Evolutionary conservation across 2,888 invertebrate genomes (phyloP), one percentile per base, ranked within the genome.

Genomic region (Lithophane socia): DNA sequence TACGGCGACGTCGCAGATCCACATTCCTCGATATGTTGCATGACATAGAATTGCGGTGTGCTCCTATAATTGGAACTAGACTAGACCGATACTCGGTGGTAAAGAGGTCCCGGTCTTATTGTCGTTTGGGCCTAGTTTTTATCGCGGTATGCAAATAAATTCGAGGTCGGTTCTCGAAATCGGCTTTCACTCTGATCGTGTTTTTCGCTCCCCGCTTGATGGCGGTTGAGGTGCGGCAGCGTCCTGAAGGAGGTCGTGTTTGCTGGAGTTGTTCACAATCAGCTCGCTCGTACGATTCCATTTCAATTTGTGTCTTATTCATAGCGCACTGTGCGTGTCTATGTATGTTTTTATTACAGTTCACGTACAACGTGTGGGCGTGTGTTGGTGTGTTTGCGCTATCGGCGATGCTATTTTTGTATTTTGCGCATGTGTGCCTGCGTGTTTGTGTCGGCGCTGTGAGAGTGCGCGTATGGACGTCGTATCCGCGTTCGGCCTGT

Each of bases 321-420:
- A 93, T 94, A 94, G 94, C 93, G 90, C 92, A 90, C 90, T 91
- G 91, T 91, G 90, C 89, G 86, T 93, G 91, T 93, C 88, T 93
- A 93, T 93, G 94, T 95, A 94, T 95, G 95, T 96, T 95, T 94
- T 96, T 95, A 96, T 95, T 94, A 95, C 95, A 94, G 95, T 95
- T 94, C 94, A 95, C 93, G 94, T 95, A 95, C 94, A 91, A 91
- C 89, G 92, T 92, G 96, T 96, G 94, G 95, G 96, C 94, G 95
- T 95, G 95, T 96, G 96, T 96, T 95, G 94, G 95, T 96, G 95
- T 95, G 95, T 95, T 95, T 94, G 95, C 94, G 95, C 95, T 96
- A 96, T 96, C 96, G 94, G 92, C 91, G 93, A 88, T 92, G 93
- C 96, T 96, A 96, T 96, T 96, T 96, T 92, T 82, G 94, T 94